Conservation (phyloP, 2,113 vertebrate species). For the Apistogramma diplotaenia region DNA sequence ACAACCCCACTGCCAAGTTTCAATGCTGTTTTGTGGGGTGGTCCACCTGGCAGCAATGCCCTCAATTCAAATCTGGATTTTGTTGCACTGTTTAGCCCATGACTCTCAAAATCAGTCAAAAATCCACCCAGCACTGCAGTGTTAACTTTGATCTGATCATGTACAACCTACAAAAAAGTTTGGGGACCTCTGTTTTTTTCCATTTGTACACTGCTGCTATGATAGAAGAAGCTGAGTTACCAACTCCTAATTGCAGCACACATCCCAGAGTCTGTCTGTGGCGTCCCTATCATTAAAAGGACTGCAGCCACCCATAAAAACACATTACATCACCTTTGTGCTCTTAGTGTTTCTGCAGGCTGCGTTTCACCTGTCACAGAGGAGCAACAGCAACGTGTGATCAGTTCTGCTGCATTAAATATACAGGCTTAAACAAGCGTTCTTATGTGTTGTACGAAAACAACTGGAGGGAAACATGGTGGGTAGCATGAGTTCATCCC, state of each 20-base stretch:
- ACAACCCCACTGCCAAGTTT: neutral
- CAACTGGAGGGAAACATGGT: constrained; percentile 9
- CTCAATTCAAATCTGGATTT: neutral
- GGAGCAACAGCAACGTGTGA: constrained; percentile 23
- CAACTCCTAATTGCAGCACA: neutral
- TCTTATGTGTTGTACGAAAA: constrained; percentile 29
- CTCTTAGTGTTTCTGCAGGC: constrained; percentile 19
- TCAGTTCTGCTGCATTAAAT: constrained; percentile 25
- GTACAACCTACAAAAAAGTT: neutral
- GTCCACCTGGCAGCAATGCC: neutral
- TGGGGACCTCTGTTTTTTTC: neutral
- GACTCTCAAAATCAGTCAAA: neutral
- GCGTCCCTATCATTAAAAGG: constrained; percentile 14
- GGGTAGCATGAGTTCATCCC: neutral
- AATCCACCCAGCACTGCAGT: neutral
- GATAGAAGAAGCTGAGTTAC: neutral
- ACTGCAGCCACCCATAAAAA: constrained; percentile 1
- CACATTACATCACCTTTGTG: constrained; percentile 36
- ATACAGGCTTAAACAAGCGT: constrained; percentile 1
- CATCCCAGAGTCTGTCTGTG: neutral
- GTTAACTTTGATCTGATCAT: neutral
- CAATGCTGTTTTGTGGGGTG: neutral
- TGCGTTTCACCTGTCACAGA: constrained; percentile 26
- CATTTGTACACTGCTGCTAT: neutral
- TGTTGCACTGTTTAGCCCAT: neutral